Base-by-base conservation (phyloP, 1,140 invertebrate genomes). In the Bathynomus jamesi region DNA sequence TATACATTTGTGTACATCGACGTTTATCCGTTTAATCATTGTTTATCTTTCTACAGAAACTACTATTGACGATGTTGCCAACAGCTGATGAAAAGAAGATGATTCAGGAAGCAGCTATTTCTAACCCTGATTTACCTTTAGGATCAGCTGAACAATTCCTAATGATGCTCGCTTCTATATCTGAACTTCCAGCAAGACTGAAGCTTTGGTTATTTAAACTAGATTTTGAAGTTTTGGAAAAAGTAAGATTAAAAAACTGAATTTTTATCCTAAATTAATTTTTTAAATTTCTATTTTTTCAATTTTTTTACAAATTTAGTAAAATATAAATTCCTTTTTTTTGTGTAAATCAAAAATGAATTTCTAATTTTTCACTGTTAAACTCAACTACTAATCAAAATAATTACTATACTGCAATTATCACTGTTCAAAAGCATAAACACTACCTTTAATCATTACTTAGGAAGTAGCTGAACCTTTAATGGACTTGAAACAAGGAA, bases 131-230 rank as follows among this genome's bases (percentile, higher is more conserved):
- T 80, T 84, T 97, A 75, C 96, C 96, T 21, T 83, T 99, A 70
- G 98, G 96, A 71, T 95, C 91, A 78, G 98, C 98, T 7, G 98
- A 99, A 83, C 95, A 99, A 83, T 99, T 99, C 82, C 87, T 99
- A 11, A 85, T 99, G 24, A 98, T 94, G 62, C 84, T 99, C 72
- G 91, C 94, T 13, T 96, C 96, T 25, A 97, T 99, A 73, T 95
- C 91, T 40, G 96, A 98, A 84, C 86, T 99, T 60, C 89, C 93
- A 28, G 95, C 97, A 28, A 85, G 98, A 77, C 86, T 99, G 3
- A 94, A 95, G 81, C 85, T 99, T 68, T 99, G 98, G 98, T 90
- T 96, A 67, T 99, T 99, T 84, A 97, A 98, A 82, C 84, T 99
- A 32, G 98, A 99, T 85, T 99, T 98, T 83, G 96, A 98, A 82